Evolutionary conservation across 2,797 vertebrate genomes (phyloP).

Genomic region (Onychomys leucogaster): DNA sequence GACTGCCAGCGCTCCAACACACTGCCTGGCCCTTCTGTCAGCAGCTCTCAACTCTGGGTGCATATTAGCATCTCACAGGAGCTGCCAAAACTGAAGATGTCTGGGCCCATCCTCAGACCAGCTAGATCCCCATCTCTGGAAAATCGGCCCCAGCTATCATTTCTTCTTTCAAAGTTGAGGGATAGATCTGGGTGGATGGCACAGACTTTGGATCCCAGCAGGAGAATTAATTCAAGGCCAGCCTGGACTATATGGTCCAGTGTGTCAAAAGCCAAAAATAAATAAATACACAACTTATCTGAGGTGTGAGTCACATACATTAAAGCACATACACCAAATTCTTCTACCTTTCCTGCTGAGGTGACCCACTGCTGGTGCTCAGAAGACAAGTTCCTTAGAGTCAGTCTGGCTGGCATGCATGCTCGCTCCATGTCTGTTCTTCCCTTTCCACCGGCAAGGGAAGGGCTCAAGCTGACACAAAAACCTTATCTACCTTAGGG

Average conservation of each 20-base stretch:
- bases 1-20: background rate
- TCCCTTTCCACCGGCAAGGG: background rate
- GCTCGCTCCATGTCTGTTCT: background rate
- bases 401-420: background rate
- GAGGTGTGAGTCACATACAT: background rate
- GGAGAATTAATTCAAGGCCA: background rate
- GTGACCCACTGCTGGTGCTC: background rate
- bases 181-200: background rate
- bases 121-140: background rate
- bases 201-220: background rate
- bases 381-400: background rate
- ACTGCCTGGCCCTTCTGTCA: background rate
- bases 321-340: background rate
- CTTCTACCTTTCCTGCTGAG: background rate
- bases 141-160: background rate
- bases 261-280: background rate
- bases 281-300: background rate
- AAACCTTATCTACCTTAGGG: too few relatives aligned
- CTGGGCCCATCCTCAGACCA: background rate
- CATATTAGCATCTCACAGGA: background rate
- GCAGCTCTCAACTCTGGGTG: background rate
- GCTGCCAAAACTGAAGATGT: background rate
- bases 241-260: background rate
- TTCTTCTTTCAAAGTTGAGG: background rate
- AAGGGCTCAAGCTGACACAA: too few relatives aligned